Percentiles rank a stretch among this genome's conserved stretches.
phyloP scores from a whole-genome alignment of 2,888 invertebrate species.

The Ashinkailepas kermadecensis region DNA sequence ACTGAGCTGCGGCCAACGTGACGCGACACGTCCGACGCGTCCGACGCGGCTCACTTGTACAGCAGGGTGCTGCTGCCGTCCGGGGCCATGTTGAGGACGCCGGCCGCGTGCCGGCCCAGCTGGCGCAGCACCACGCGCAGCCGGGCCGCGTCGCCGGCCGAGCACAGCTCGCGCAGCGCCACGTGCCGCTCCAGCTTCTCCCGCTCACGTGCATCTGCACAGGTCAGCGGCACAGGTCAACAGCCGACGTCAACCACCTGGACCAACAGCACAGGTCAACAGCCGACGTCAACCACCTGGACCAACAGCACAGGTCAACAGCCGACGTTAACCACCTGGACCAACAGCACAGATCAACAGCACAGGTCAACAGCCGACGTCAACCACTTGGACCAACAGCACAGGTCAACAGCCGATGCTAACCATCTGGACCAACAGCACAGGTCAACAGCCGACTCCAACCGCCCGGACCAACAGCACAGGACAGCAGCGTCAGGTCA shows the following conservation, averaged over 20 bases:
- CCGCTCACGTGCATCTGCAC: conserved; percentile 61
- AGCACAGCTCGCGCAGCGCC: conserved; percentile 66
- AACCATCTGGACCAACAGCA: too few relatives aligned
- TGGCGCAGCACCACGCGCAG: conserved; percentile 60
- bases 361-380: background rate
- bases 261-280: background rate
- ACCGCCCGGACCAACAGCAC: too few relatives aligned
- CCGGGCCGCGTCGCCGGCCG: conserved; percentile 59
- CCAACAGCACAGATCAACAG: too few relatives aligned
- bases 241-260: background rate
- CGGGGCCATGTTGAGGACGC: conserved; percentile 74
- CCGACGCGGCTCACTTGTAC: conserved; percentile 58
- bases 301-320: too few relatives aligned
- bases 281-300: background rate
- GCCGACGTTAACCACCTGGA: too few relatives aligned
- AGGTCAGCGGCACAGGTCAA: background rate
- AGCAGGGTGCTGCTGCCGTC: conserved; percentile 79
- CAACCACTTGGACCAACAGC: background rate
- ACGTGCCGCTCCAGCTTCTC: conserved; percentile 65
- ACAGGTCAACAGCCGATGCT: background rate
- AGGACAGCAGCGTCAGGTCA: too few relatives aligned
- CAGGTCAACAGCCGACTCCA: too few relatives aligned
- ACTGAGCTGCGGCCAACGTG: too few relatives aligned
- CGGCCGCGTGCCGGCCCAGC: conserved; percentile 36
- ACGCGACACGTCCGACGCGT: too few relatives aligned